Evolutionary conservation across 2,797 vertebrate genomes (phyloP).

Genomic region (Crocodylus rhombifer): DNA sequence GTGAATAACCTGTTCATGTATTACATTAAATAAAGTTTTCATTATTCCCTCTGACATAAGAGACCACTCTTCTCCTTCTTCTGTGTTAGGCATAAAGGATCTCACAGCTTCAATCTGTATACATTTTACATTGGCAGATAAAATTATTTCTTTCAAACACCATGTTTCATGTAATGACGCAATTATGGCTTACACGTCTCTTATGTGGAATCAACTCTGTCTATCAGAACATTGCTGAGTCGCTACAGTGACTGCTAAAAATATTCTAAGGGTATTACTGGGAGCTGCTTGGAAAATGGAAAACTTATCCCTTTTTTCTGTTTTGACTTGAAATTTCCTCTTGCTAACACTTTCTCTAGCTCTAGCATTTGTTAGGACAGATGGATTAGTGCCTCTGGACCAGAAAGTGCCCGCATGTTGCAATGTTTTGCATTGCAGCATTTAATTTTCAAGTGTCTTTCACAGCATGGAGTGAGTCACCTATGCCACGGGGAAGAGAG

Average conservation of each 20-base stretch:
- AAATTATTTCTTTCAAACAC: not conserved
- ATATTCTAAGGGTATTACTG: not conserved
- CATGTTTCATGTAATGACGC: accelerated
- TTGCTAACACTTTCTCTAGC: not conserved
- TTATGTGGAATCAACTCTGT: not conserved
- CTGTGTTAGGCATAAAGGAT: accelerated
- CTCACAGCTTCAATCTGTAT: not conserved
- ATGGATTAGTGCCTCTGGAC: not conserved
- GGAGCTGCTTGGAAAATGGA: not conserved
- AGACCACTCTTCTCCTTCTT: slow-evolving; percentile 15
- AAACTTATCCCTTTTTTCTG: not conserved
- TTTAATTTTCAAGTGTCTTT: too few relatives aligned
- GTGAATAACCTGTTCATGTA: not conserved
- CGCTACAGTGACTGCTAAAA: not conserved
- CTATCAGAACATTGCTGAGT: not conserved
- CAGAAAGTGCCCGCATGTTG: too few relatives aligned
- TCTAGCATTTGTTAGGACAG: not conserved
- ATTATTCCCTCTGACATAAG: not conserved
- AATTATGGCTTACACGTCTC: not conserved
- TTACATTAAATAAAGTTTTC: not conserved
- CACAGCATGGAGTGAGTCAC: too few relatives aligned
- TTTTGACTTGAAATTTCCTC: not conserved
- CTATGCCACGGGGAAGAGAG: too few relatives aligned
- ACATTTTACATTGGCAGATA: not conserved
- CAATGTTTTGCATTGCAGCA: too few relatives aligned